These are phyloP conservation scores for Cephus runcator DNA, from an alignment of 2,888 invertebrate genomes.

Conservation along the genomic window DNA sequence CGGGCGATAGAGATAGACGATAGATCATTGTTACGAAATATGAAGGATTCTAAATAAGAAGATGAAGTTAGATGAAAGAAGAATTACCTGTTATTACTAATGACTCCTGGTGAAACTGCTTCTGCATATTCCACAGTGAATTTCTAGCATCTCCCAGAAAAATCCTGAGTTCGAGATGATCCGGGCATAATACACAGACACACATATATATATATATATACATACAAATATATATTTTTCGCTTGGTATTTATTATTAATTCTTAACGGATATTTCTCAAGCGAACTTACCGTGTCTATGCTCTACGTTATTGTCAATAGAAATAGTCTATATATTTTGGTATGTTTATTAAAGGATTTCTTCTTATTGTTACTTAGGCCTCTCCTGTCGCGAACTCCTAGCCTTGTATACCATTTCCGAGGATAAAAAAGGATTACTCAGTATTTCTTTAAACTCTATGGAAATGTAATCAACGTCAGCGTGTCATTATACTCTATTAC, in stretches of 20 bases:
- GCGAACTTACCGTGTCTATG: conserved; percentile 14
- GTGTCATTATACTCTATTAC: background rate
- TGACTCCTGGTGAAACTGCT: background rate
- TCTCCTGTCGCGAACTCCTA: background rate
- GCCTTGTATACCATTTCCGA: background rate
- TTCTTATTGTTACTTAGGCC: background rate
- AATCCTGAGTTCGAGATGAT: background rate
- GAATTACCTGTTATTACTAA: background rate
- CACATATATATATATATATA: background rate
- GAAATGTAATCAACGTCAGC: background rate
- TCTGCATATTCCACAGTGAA: background rate
- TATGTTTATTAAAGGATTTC: conserved; percentile 21
- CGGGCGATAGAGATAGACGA: background rate
- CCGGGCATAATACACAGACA: background rate
- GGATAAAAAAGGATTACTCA: background rate
- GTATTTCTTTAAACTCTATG: background rate
- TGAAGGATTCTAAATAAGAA: background rate
- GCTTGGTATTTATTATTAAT: background rate
- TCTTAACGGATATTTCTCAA: background rate
- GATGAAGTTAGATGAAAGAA: background rate
- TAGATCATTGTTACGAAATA: background rate
- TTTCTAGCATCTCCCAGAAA: background rate
- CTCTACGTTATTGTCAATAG: conserved; percentile 3
- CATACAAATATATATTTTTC: background rate
- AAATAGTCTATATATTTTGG: conserved; percentile 11